These are phyloP conservation scores for Hiodon tergisus DNA, from an alignment of 2,113 vertebrate species.

Conservation along the genomic window DNA sequence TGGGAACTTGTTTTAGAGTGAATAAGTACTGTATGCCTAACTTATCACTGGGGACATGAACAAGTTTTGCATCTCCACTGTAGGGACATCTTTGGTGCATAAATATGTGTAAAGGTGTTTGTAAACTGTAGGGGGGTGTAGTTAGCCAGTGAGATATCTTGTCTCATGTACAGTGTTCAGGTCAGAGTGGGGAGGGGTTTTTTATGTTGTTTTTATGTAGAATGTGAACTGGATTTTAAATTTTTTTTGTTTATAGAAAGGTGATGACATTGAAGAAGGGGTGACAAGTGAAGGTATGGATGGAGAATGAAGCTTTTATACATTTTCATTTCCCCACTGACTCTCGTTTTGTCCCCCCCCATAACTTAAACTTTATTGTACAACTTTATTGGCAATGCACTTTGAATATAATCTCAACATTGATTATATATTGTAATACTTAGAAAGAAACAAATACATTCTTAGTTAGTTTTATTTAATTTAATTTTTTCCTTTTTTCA, in stretches of 20 bases:
- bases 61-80: background rate
- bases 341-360: too few relatives aligned
- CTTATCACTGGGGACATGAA: too few relatives aligned
- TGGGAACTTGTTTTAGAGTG: too few relatives aligned
- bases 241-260: slow-evolving; percentile 70
- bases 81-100: background rate
- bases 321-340: background rate
- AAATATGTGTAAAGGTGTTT: background rate
- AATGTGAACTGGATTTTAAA: background rate
- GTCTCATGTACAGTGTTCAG: background rate
- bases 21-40: too few relatives aligned
- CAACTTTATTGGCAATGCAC: too few relatives aligned
- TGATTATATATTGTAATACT: background rate
- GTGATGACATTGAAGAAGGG: slow-evolving; percentile 87
- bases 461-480: background rate
- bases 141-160: background rate
- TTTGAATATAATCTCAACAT: background rate
- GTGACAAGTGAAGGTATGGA: slow-evolving; percentile 93
- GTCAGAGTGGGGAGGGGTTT: background rate
- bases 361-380: too few relatives aligned
- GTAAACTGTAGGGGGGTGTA: background rate
- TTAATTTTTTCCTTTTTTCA: background rate
- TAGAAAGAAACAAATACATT: background rate
- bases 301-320: background rate
- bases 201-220: background rate